Evolutionary conservation across 2,797 vertebrate species (phyloP), one percentile per base, ranked within the genome.

Genomic region (Danio kyathit): DNA sequence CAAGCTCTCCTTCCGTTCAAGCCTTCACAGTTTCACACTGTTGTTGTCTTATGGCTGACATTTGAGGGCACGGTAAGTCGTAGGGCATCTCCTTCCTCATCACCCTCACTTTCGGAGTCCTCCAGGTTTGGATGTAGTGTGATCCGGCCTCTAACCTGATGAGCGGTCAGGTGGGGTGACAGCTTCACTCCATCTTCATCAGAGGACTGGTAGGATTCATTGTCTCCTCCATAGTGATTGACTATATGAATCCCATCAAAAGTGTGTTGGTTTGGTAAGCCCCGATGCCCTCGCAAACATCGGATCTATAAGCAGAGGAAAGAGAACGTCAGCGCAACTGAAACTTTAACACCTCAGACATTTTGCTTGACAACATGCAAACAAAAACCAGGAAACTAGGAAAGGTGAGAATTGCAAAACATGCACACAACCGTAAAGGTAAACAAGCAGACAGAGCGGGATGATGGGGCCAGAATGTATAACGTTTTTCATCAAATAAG

Each of bases 241-340:
- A 99, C 94, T 49, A 99, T 96, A 91, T 98, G 97, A 92, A 99
- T 96, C 86, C 97, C 95, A 84, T 99, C 98, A 97, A 97, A 98
- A 90, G 91, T 90, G 91, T 93, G 89, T 86, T 92, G 96, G 91
- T 84, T 86, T 91, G 91, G 87, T 91, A 95, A 89, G 81, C 82
- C 88, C 92, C 90, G 96, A 94, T 94, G 95, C 80, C 95, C 95
- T 94, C 96, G 97, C 87, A 99, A 92, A 89, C 96, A 98, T 89
- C 92, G 94, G 86, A 98, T 94, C 98, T 99, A 95, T 89, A 79
- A 86, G 87, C 88, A 87, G 0, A 54, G 56, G 7, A 64, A 80
- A 56, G 5, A 10, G 38, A 52, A n/a, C 2, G 7, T 71, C 60
- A 57, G 12, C 52, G 48, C 21, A 40, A 56, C 7, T 14, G 40